Base-by-base conservation (phyloP, 2,797 vertebrate species). In the Centropyge bicolor region DNA sequence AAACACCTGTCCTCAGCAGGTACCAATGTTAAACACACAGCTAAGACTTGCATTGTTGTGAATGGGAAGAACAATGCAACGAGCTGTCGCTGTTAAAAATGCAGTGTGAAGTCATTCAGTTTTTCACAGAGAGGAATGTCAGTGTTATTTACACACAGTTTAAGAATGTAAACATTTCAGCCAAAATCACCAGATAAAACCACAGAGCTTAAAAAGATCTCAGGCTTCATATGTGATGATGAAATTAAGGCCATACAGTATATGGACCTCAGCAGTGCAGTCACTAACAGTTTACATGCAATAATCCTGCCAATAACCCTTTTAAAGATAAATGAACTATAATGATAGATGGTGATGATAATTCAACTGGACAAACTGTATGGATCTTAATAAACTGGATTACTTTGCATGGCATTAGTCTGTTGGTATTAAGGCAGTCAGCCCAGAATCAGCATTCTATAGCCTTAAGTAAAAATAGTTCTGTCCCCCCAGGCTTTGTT, bases 1-100 rank as follows among this genome's bases (percentile, higher is more conserved):
- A 31, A 55, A 55, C 54, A 55, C 63, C 55, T 54, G 63, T 74
- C 54, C 82, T 85, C 74, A 88, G n/a, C 38, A 80, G 46, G 65
- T 56, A 63, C 76, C 70, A 80, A 63, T 72, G 75, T 78, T 57
- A 19, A 71, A 73, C 46, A 52, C 61, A 69, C 61, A 70, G 46
- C 40, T 56, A 52, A 84, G 35, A 78, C 31, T 38, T 51, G 45
- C 55, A 72, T 78, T 86, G 83, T 86, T 71, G 31, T 31, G 12
- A 67, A 59, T 6, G 31, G 46, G 20, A 48, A 63, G 17, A 70
- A 75, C 76, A 78, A 73, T 68, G 41, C 59, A 57, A 60, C 13
- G 38, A 67, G 51, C 65, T 70, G 59, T 48, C 57, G 48, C 43
- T 59, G 67, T 69, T 69, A 40, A 63, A 74, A 76, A 62, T 40